Evolutionary conservation across 37 sponge, comb jelly and placozoan species (phyloP), one percentile per base, ranked within the genome.

Genomic region (Geodia barretti): DNA sequence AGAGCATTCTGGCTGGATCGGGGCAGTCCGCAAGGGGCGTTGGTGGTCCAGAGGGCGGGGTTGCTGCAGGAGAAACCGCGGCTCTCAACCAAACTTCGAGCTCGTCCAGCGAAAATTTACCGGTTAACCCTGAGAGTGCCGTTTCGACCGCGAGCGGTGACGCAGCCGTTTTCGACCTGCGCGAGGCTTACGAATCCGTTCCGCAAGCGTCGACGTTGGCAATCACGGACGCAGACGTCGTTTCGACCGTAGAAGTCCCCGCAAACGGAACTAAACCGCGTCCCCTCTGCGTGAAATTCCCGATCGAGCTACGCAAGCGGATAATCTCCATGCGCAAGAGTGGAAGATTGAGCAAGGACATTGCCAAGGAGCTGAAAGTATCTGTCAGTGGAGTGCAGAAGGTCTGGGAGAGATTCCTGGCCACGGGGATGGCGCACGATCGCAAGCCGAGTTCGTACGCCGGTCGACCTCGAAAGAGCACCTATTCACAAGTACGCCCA

Each of bases 301-400:
- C 88, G 4, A 77, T 82, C 41, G 83, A 88, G 65, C 39, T 83
- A 58, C 77, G 88, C 40, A 80, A 76, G 35, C 71, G 34, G 66
- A 88, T 88, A 38, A 82, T 88, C 64, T 69, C 70, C 39, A 71
- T 82, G 83, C 64, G 88, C 34, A 88, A 88, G 64, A 79, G 77
- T 2, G 88, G 88, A 23, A 82, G 69, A 39, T 81, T 70, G 60
- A 81, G 78, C 63, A 61, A 60, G n/a, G 83, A 83, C 23, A 83
- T 91, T 24, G 87, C 92, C 4, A 91, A 87, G 66, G 76, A 86
- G 63, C 73, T 91, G 21, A 72, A 79, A 24, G 79, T 86, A 20
- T 91, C 92, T 25, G 88, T 86, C 29, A 86, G 92, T 41, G 92
- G 92, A 19, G 92, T 83, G 1, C 84, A 83, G 69, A 91, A 91